Evolutionary conservation across 2,113 vertebrate species (phyloP), one percentile per base, ranked within the genome.

Genomic region (Clarias batrachus): DNA sequence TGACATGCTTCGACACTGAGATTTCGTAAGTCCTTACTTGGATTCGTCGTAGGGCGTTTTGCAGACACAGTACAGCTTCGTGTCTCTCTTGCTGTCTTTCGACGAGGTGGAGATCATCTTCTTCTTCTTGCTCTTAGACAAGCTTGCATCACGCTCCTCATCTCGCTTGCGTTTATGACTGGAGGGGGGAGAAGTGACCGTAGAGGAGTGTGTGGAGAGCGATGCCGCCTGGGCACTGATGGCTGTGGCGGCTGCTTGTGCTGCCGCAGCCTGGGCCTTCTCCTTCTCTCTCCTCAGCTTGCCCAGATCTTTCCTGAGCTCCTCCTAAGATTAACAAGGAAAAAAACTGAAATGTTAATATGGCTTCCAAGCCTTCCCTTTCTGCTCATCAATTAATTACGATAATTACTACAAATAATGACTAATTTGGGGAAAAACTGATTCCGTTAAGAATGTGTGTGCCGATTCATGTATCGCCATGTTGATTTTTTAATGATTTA

Each of bases 31-130:
- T 57, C 95, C 97, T 96, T 94, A 99, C 98, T 98, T 99, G 25
- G 98, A 98, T 93, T 99, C 97, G 8, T 99, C 98, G 0, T 99
- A 99, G 90, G 97, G 96, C 11, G 97, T 99, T 94, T 99, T 99
- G 94, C 98, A 99, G 93, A 99, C 95, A 93, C 98, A 99, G 94
- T 99, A 99, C 93, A 99, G 95, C 92, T 99, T 99, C 92, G 95
- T 97, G 95, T 99, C 98, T 93, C 98, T 98, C 95, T 97, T 99
- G 82, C 95, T 95, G 92, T 99, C 98, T 96, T 97, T 98, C 95
- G 97, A 97, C 95, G 97, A 97, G 96, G 97, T 97, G 91, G 97
- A 97, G 88, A 97, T 97, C 94, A 98, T 99, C 94, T 99, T 99
- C 95, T 99, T 99, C 91, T 98, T 98, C 95, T 99, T 99, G 94